A percentile compares a stretch with the other conserved stretches of the same genome.
These are phyloP conservation scores for Lamprotornis superbus DNA, from an alignment of 2,113 vertebrate species.

Conservation along the genomic window DNA sequence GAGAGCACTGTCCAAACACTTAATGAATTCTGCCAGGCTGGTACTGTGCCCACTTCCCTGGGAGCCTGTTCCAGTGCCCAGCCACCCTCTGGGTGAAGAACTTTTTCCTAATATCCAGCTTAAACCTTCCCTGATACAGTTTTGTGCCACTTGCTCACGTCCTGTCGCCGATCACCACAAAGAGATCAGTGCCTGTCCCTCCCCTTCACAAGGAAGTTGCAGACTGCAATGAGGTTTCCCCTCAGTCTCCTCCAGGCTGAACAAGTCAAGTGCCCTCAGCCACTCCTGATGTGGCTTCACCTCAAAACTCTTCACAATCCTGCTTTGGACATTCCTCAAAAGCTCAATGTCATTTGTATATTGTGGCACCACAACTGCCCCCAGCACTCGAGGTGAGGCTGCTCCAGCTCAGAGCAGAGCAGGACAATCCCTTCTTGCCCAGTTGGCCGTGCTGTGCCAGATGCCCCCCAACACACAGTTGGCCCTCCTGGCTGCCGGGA, in stretches of 20 bases:
- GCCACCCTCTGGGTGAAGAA: neutral
- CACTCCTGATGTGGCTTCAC: neutral
- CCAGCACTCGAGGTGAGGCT: rapidly evolving
- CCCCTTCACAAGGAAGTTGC: rapidly evolving
- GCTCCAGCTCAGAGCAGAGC: neutral
- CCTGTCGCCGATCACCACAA: neutral
- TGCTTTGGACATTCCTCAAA: neutral
- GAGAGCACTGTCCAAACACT: neutral
- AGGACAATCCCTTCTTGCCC: neutral
- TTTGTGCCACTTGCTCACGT: neutral
- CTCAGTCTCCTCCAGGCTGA: neutral
- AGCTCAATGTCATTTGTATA: neutral
- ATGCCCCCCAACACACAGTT: rapidly evolving
- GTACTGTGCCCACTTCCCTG: neutral
- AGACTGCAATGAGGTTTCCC: neutral
- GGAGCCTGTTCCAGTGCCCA: neutral
- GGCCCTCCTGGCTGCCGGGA: neutral
- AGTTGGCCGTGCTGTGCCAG: rapidly evolving
- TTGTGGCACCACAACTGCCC: neutral
- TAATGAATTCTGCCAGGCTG: neutral
- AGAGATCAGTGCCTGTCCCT: neutral
- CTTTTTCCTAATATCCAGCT: neutral
- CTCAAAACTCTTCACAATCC: neutral
- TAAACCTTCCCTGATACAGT: neutral
- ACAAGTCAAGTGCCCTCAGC: neutral